Percentiles rank a stretch among this genome's conserved stretches.
These are phyloP conservation scores for Torymus auratus DNA, from an alignment of 2,888 invertebrate species.

Conservation along the genomic window DNA sequence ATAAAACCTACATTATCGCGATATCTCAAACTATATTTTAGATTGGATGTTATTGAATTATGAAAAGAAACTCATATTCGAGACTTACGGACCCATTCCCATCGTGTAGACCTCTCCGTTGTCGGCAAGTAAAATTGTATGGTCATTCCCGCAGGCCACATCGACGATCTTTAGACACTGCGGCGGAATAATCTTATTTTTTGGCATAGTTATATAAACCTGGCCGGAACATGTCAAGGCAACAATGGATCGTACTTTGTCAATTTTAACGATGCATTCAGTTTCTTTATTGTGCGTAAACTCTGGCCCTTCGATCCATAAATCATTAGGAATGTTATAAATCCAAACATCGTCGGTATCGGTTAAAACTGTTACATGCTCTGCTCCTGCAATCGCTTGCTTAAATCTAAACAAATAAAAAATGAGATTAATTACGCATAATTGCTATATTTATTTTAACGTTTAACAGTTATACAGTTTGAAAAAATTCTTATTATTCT, in stretches of 20 bases:
- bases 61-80: no score
- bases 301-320: conserved; percentile 68
- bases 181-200: no score
- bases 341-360: conserved; percentile 68
- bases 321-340: conserved; percentile 67
- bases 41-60: no score
- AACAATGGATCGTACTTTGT: conserved; percentile 66
- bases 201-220: no score
- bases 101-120: conserved; percentile 87
- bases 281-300: conserved; percentile 64
- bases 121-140: conserved; percentile 84
- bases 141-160: conserved; percentile 88
- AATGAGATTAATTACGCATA: no score
- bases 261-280: conserved; percentile 69
- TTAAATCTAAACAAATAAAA: conserved; percentile 63
- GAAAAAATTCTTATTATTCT: conserved; percentile 5
- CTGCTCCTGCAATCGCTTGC: conserved; percentile 65
- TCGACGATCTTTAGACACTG: conserved; percentile 81
- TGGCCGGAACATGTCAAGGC: conserved; percentile 76
- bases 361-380: conserved; percentile 66
- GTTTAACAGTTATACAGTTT: conserved; percentile 3
- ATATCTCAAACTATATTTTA: no score
- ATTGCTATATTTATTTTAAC: no score
- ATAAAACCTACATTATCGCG: no score
- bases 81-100: conserved; percentile 88